Percentiles rank a stretch among this genome's conserved stretches.
phyloP scores from a whole-genome alignment of 2,113 vertebrate species.

The Atlantisia rogersi region DNA sequence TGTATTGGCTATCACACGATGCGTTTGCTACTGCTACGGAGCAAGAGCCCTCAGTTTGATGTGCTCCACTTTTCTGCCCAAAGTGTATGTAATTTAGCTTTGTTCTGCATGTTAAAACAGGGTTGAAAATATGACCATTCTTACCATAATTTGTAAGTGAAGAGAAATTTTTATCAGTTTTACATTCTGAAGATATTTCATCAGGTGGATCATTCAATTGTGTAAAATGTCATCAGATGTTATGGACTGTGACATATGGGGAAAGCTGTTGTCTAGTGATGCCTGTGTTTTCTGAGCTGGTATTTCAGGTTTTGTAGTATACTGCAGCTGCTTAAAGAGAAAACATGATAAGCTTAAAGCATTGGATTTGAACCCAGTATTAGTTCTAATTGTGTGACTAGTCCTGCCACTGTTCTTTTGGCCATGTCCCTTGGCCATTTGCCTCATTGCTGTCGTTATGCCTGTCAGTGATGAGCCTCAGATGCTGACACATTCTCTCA shows the following conservation, averaged over 20 bases:
- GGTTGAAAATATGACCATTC: neutral
- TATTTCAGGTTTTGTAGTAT: slow-evolving; percentile 18
- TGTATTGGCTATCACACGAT: neutral
- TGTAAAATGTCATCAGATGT: neutral
- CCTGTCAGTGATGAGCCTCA: neutral
- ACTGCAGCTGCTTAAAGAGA: slow-evolving; percentile 20
- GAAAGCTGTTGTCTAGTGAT: neutral
- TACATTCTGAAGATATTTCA: neutral
- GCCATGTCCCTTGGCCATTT: slow-evolving; percentile 5
- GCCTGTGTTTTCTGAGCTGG: neutral
- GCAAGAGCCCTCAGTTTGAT: neutral
- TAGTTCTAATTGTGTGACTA: slow-evolving; percentile 6
- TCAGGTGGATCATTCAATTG: neutral
- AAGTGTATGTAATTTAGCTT: neutral
- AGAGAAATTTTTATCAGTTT: neutral
- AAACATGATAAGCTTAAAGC: neutral
- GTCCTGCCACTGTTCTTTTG: slow-evolving; percentile 1
- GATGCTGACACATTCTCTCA: slow-evolving; percentile 29
- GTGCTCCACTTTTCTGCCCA: neutral
- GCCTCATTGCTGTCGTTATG: slow-evolving; percentile 12
- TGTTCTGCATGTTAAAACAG: neutral
- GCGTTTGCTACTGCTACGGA: neutral
- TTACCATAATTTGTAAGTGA: neutral
- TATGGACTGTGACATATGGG: neutral
- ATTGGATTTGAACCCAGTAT: neutral